These are phyloP conservation scores for Pitta sordida DNA, from an alignment of 2,113 vertebrate genomes.

Conservation along the genomic window DNA sequence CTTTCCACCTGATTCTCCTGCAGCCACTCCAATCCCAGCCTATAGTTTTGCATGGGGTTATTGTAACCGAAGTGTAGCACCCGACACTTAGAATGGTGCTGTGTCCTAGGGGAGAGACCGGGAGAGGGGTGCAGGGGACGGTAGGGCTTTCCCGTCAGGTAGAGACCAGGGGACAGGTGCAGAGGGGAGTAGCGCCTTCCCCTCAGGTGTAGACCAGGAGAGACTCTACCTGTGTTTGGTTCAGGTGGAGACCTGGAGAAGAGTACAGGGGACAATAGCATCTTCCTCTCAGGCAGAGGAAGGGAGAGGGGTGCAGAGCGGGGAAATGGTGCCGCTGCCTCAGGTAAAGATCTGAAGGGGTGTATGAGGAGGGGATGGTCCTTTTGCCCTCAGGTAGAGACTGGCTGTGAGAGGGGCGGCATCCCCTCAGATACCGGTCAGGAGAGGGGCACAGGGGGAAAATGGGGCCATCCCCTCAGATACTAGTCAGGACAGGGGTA, in stretches of 20 bases:
- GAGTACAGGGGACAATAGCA: background rate
- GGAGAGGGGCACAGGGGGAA: background rate
- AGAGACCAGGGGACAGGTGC: background rate
- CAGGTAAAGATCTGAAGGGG: background rate
- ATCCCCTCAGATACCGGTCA: background rate
- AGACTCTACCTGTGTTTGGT: too few species aligned
- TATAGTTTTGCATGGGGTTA: too few species aligned
- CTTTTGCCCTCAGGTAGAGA: background rate
- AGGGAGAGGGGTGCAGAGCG: too few species aligned
- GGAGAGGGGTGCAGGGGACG: too few species aligned
- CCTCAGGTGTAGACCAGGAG: background rate
- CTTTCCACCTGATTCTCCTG: too few species aligned
- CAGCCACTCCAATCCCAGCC: too few species aligned
- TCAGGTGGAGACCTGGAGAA: background rate
- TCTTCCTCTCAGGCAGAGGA: background rate
- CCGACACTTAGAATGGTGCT: too few species aligned
- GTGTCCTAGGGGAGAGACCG: background rate
- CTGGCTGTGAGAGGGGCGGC: rapidly evolving
- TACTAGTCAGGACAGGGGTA: background rate
- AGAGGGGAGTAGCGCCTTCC: background rate
- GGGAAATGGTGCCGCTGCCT: background rate
- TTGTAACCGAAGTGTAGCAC: too few species aligned
- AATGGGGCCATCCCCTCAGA: background rate
- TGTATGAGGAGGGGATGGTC: background rate
- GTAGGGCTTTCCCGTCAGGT: background rate